phyloP scores from a whole-genome alignment of 2,888 invertebrate species.

The Platypus cylindrus region DNA sequence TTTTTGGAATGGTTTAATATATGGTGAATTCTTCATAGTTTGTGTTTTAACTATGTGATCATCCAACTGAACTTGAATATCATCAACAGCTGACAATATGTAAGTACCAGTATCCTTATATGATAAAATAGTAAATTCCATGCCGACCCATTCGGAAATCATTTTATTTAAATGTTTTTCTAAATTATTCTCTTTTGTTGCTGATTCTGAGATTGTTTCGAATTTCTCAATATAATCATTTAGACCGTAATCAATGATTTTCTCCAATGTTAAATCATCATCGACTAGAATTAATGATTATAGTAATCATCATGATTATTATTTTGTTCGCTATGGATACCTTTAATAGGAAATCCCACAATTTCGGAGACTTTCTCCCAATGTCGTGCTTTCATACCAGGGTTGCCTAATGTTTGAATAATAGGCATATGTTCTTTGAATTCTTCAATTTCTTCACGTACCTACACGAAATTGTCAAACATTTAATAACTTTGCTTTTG shows the following conservation, averaged over 20 bases:
- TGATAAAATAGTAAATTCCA: constrained; percentile 56
- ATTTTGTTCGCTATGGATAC: constrained; percentile 6
- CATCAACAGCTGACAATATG: constrained; percentile 82
- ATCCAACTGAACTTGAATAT: constrained; percentile 84
- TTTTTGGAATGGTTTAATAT: constrained; percentile 87
- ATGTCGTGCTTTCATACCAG: constrained; percentile 81
- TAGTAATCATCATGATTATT: constrained; percentile 1
- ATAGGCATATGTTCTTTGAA: constrained; percentile 84
- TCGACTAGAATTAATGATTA: constrained; percentile 42
- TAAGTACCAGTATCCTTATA: constrained; percentile 84
- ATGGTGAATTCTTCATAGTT: constrained; percentile 95
- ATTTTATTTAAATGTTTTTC: constrained; percentile 83
- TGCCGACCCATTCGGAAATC: constrained; percentile 81
- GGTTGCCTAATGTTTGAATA: constrained; percentile 88
- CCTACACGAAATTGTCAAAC: constrained; percentile 18
- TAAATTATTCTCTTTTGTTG: constrained; percentile 88
- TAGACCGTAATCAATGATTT: constrained; percentile 80
- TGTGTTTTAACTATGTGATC: constrained; percentile 95
- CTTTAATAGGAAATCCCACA: constrained; percentile 79
- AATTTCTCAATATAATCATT: constrained; percentile 82
- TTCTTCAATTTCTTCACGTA: constrained; percentile 63
- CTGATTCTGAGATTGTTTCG: constrained; percentile 84
- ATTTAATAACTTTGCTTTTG: background rate
- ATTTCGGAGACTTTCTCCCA: constrained; percentile 94
- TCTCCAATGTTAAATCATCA: constrained; percentile 66